Conservation (phyloP, 2,888 invertebrate species). For the Nebria salina region DNA sequence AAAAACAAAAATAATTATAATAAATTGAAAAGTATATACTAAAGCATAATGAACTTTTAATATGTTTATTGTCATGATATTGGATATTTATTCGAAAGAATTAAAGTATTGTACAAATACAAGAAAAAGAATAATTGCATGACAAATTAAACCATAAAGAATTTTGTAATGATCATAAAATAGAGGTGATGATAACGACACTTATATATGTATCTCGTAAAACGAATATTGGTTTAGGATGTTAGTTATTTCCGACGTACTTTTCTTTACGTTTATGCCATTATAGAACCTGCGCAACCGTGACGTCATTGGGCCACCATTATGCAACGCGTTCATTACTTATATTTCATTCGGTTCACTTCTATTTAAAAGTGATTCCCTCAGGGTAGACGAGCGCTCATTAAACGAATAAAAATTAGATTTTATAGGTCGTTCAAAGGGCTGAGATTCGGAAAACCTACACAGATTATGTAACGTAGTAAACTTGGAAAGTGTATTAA, state of each 20-base stretch:
- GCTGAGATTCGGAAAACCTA: neutral
- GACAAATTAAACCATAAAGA: no score
- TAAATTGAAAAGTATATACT: no score
- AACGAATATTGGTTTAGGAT: no score
- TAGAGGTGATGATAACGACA: no score
- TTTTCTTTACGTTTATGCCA: neutral
- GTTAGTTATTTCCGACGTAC: neutral
- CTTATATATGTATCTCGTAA: no score
- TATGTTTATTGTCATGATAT: no score
- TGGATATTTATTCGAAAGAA: no score
- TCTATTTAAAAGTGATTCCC: neutral
- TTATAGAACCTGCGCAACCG: neutral
- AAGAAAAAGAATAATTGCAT: no score
- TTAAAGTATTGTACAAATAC: no score
- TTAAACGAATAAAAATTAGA: conserved; percentile 1
- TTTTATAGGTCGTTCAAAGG: conserved; percentile 1
- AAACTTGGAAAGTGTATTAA: conserved; percentile 1
- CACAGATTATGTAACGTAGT: neutral
- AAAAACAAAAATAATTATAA: no score
- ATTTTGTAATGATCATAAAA: no score
- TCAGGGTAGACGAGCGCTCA: neutral
- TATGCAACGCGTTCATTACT: neutral
- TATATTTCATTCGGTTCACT: neutral
- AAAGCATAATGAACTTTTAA: no score
- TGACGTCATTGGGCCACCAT: neutral